Percentiles rank a stretch among this genome's conserved stretches.
phyloP scores from a whole-genome alignment of 30 jellyfish, hydroid and myxozoan genomes.

The Cassiopea xamachana region DNA sequence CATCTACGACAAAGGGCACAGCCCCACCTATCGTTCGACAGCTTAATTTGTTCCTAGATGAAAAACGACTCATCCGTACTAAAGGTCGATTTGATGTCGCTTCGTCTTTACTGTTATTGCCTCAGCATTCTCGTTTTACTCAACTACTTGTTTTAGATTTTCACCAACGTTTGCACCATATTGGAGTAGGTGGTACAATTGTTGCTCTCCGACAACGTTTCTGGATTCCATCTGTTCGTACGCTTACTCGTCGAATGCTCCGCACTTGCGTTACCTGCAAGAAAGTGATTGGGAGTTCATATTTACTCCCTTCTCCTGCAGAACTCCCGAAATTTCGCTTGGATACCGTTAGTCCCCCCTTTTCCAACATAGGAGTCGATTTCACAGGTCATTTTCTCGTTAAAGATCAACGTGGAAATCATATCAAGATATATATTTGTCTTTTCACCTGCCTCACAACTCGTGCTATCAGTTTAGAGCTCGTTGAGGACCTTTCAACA shows the following conservation, averaged over 20 bases:
- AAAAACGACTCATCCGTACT: slow-evolving; percentile 23
- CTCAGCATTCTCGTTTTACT: slow-evolving; percentile 30
- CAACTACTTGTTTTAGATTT: slow-evolving; percentile 17
- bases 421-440: slow-evolving; percentile 9
- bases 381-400: slow-evolving; percentile 26
- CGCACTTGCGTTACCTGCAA: slow-evolving; percentile 22
- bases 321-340: slow-evolving; percentile 25
- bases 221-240: slow-evolving; percentile 57
- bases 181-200: slow-evolving; percentile 44
- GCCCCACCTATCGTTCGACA: slow-evolving; percentile 54
- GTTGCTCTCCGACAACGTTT: slow-evolving; percentile 49
- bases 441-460: slow-evolving; percentile 49
- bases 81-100: slow-evolving; percentile 41
- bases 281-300: slow-evolving; percentile 28
- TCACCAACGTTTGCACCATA: slow-evolving; percentile 23
- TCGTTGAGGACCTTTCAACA: slow-evolving; percentile 39
- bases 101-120: slow-evolving; percentile 27
- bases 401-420: slow-evolving; percentile 7
- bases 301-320: slow-evolving; percentile 19
- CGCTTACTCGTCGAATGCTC: slow-evolving; percentile 43
- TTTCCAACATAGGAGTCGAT: slow-evolving; percentile 29
- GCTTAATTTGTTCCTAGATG: slow-evolving; percentile 15
- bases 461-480: slow-evolving; percentile 44
- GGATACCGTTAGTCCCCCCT: slow-evolving; percentile 19
- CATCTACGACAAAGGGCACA: background rate